Conservation (phyloP, 2,113 vertebrate genomes). For the Oncorhynchus clarkii region DNA sequence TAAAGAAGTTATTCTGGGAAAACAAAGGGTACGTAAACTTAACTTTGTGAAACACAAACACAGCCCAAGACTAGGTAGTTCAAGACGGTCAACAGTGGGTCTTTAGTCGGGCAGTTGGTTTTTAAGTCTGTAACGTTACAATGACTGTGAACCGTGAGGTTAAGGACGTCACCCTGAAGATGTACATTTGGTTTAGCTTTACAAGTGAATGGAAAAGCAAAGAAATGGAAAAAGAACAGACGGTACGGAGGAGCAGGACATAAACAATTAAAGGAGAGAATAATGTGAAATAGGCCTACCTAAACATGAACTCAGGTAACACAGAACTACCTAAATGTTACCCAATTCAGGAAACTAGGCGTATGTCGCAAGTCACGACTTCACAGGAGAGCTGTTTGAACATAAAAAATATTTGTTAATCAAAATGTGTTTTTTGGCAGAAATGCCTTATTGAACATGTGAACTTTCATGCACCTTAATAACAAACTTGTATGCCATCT, state of each 20-base stretch:
- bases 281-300: neutral
- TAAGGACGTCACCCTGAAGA: constrained; percentile 2
- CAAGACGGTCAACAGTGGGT: constrained; percentile 7
- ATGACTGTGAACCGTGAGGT: constrained; percentile 13
- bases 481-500: no score
- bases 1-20: neutral
- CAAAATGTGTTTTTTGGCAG: no score
- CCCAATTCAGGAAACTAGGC: no score
- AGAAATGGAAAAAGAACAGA: neutral
- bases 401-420: no score
- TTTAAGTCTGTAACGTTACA: neutral
- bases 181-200: constrained; percentile 1
- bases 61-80: constrained; percentile 11
- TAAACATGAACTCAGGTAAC: neutral
- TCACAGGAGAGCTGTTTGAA: no score
- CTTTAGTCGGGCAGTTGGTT: neutral
- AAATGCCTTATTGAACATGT: no score
- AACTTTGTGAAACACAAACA: constrained; percentile 32
- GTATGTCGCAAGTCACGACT: no score
- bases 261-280: neutral
- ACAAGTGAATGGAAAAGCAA: neutral
- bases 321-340: neutral
- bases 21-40: constrained; percentile 29
- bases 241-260: neutral
- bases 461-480: no score